A percentile compares a stretch with the other conserved stretches of the same genome.
phyloP scores from a whole-genome alignment of 2,797 vertebrate species.

The Syngnathus rostellatus region DNA sequence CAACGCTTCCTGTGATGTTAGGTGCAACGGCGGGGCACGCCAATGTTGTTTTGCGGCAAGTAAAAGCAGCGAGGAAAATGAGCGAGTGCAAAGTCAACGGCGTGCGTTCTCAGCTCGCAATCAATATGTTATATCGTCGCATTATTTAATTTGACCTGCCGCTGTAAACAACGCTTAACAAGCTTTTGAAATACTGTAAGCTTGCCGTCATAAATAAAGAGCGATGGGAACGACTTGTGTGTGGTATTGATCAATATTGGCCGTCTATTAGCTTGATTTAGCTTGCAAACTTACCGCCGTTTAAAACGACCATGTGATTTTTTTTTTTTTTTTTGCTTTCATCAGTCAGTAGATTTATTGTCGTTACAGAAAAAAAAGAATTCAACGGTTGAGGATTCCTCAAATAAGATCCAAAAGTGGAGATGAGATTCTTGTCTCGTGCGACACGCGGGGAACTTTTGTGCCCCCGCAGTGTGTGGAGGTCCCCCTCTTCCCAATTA shows the following conservation, averaged over 20 bases:
- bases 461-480: not conserved
- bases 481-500: not conserved
- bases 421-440: not conserved
- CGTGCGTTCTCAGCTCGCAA: not conserved
- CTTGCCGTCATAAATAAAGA: not conserved
- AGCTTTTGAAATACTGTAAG: not conserved
- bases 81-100: not conserved
- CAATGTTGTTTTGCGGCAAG: slow-evolving; percentile 25
- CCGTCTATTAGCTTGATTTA: not conserved
- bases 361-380: no score
- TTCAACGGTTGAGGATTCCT: no score
- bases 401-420: no score
- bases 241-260: slow-evolving; percentile 1
- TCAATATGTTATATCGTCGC: not conserved
- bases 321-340: not conserved
- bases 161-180: not conserved
- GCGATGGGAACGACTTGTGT: not conserved
- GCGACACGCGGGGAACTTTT: not conserved
- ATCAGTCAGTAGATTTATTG: not conserved
- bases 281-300: not conserved
- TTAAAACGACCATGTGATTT: not conserved
- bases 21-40: slow-evolving; percentile 4
- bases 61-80: slow-evolving; percentile 6
- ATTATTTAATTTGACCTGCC: not conserved
- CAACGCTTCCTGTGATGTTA: slow-evolving; percentile 14